Percentiles rank a stretch among this genome's conserved stretches.
phyloP scores from a whole-genome alignment of 1,140 invertebrate species.

The Drosophila serrata region DNA sequence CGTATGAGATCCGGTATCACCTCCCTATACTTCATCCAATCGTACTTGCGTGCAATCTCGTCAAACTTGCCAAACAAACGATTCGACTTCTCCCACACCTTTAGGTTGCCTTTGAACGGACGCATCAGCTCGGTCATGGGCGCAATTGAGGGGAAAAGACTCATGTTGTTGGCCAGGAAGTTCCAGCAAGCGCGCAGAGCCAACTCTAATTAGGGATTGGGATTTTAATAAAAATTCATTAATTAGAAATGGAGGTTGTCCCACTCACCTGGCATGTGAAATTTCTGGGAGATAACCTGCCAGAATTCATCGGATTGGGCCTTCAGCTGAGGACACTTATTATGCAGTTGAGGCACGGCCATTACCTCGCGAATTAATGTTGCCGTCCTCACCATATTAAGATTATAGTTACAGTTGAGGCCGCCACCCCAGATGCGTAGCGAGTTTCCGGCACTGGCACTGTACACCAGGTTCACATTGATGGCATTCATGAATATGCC shows the following conservation, averaged over 20 bases:
- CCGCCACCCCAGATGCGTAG: constrained; percentile 28
- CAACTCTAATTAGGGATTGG: constrained; percentile 7
- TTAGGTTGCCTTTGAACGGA: constrained; percentile 29
- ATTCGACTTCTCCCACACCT: constrained; percentile 64
- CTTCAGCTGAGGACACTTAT: constrained; percentile 11
- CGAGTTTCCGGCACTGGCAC: constrained; percentile 15
- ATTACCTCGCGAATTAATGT: constrained; percentile 67
- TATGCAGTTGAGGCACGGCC: constrained; percentile 67
- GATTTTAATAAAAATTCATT: neutral
- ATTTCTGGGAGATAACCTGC: constrained; percentile 49
- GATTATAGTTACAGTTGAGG: constrained; percentile 8
- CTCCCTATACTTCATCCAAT: constrained; percentile 50
- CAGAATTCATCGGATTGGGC: constrained; percentile 34
- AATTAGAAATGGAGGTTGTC: neutral
- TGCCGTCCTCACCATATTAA: constrained; percentile 42
- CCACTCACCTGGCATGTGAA: constrained; percentile 57
- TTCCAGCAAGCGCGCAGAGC: constrained; percentile 59
- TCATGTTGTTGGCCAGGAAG: constrained; percentile 57
- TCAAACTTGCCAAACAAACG: constrained; percentile 64
- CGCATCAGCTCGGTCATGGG: constrained; percentile 70
- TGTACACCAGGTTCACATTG: constrained; percentile 13
- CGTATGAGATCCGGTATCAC: constrained; percentile 53
- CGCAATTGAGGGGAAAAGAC: constrained; percentile 61
- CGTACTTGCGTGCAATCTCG: constrained; percentile 55
- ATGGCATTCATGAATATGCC: neutral